These are phyloP conservation scores for Ancistrus triradiatus DNA, from an alignment of 2,113 vertebrate species.

Conservation along the genomic window DNA sequence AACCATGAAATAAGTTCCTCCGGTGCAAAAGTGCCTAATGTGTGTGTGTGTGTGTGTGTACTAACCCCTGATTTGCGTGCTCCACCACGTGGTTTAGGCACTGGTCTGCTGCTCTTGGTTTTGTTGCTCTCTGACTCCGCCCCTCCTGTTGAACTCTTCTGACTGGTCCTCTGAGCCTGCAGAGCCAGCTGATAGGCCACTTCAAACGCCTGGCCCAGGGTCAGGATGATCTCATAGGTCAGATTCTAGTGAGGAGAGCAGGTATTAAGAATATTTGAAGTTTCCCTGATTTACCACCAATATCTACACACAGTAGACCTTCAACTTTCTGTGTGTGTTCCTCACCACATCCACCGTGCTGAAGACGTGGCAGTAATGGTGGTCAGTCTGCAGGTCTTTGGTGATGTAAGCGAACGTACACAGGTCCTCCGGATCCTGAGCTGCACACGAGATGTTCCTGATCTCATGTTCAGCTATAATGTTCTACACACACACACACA, in stretches of 20 bases:
- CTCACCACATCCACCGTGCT: conserved; percentile 98
- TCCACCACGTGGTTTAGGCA: conserved; percentile 86
- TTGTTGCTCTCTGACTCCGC: conserved; percentile 70
- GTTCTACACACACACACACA: too few species aligned
- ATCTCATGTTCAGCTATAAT: conserved; percentile 98
- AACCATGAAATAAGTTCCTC: not conserved
- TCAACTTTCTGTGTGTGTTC: too few species aligned
- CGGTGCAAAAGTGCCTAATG: not conserved
- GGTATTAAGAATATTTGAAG: too few species aligned
- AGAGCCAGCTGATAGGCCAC: conserved; percentile 98
- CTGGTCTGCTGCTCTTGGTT: conserved; percentile 83
- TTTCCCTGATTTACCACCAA: too few species aligned
- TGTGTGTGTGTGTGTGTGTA: conserved; percentile 26
- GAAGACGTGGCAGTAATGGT: conserved; percentile 99
- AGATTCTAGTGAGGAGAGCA: conserved; percentile 78
- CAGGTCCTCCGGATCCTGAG: conserved; percentile 97
- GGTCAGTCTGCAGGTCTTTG: conserved; percentile 98
- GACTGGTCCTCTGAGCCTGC: conserved; percentile 87
- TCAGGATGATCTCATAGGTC: conserved; percentile 98
- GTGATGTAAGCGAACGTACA: conserved; percentile 98
- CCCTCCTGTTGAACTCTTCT: conserved; percentile 53
- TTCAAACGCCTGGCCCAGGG: conserved; percentile 93
- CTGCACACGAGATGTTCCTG: conserved; percentile 97
- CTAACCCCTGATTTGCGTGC: conserved; percentile 83
- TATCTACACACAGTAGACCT: too few species aligned